Base-by-base conservation (phyloP, 2,888 invertebrate species). In the Tanaodytes sp. region DNA sequence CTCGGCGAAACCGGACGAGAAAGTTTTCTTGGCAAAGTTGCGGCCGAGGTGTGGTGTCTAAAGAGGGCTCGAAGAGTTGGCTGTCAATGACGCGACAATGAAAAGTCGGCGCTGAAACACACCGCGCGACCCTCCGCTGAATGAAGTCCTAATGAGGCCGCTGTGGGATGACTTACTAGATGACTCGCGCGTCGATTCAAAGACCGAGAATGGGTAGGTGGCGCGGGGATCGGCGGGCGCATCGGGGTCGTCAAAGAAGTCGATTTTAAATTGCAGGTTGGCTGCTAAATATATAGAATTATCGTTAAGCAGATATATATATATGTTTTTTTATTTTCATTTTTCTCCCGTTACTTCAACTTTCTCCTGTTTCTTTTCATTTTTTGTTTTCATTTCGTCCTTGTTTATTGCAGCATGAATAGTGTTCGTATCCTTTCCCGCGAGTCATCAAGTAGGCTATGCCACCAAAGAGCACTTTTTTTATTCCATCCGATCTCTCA, bases 91-190 rank as follows among this genome's bases (percentile, higher is more conserved):
- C 31, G 52, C 43, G 54, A 59, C 64, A 64, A 69, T 69, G 64
- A 64, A 62, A 64, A 64, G 57, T 49, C 54, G 20, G 18, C 39
- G 57, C 37, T 62, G 57, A 58, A 63, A 59, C 58, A 55, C 58
- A 54, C 36, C 39, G 52, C 48, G 12, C 39, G 33, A 52, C 16
- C 43, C 42, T n/a, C 18, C 37, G 18, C 30, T 68, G 69, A 70
- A 70, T 70, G 61, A 64, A 23, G 43, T 40, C 51, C 55, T 70
- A 61, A 70, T 70, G 69, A 70, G 42, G 37, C 27, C 59, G 37
- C 64, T 4, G 46, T 16, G 40, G 39, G 39, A 57, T 51, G 54
- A 58, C 51, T 58, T 36, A 40, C 52, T 19, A 5, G 63, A 58
- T 61, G 43, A 55, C 51, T 67, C 48, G 43, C 51, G 46, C 36